Conservation (phyloP, 2,888 invertebrate genomes). For the Pheosia gnoma region DNA sequence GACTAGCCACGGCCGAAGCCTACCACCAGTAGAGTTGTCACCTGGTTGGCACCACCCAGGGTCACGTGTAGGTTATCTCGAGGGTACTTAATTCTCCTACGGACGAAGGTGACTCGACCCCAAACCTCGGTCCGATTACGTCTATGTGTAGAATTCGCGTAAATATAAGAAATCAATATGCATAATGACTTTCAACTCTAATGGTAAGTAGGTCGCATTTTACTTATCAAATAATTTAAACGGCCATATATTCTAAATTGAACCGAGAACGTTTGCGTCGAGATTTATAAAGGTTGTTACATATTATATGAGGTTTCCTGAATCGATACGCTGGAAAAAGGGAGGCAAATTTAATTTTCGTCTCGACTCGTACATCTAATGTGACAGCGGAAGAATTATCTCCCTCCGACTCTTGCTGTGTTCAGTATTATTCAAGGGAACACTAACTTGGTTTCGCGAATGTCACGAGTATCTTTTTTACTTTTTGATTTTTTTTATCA, state of each 20-base stretch:
- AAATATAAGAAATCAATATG: no score
- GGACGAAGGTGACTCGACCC: no score
- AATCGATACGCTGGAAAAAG: conserved; percentile 37
- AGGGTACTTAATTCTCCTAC: no score
- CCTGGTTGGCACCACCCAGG: no score
- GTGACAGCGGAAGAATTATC: conserved; percentile 53
- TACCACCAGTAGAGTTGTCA: no score
- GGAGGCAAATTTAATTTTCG: conserved; percentile 51
- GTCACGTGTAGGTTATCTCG: no score
- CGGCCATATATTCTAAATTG: conserved; percentile 23
- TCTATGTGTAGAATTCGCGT: no score
- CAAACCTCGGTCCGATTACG: no score
- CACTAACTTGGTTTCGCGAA: conserved; percentile 26
- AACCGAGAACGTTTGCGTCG: conserved; percentile 33
- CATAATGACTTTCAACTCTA: no score
- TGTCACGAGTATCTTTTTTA: conserved; percentile 13
- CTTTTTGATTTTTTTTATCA: conserved; percentile 20
- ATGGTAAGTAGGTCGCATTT: no score
- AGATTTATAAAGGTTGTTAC: conserved; percentile 36
- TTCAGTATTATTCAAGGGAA: conserved; percentile 28
- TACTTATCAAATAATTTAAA: conserved; percentile 12
- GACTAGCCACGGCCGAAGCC: no score
- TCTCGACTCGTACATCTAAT: conserved; percentile 42
- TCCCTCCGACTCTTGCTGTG: conserved; percentile 19
- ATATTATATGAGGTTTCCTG: conserved; percentile 39